These are phyloP conservation scores for Hecatera dysodea DNA, from an alignment of 2,888 invertebrate species.

Conservation along the genomic window DNA sequence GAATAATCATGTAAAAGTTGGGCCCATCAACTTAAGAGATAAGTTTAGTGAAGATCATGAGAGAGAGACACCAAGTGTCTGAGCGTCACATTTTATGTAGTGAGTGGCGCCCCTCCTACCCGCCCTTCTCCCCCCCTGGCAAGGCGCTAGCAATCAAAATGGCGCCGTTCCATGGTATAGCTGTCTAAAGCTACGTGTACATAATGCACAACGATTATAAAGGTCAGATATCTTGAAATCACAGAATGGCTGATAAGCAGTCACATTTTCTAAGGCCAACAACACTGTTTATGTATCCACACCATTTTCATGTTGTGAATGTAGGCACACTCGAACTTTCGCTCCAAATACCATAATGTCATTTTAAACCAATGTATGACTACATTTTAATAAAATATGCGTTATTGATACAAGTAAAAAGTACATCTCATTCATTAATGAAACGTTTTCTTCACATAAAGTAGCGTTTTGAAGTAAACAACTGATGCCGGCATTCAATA, in stretches of 20 bases:
- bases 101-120: slow-evolving; percentile 76
- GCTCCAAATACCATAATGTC: slow-evolving; percentile 37
- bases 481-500: slow-evolving; percentile 74
- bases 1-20: slow-evolving; percentile 30
- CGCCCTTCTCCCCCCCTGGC: slow-evolving; percentile 80
- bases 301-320: slow-evolving; percentile 45
- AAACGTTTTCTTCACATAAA: slow-evolving; percentile 7
- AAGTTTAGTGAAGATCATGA: slow-evolving; percentile 69
- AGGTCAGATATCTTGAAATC: slow-evolving; percentile 67
- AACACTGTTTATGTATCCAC: slow-evolving; percentile 51
- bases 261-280: slow-evolving; percentile 23
- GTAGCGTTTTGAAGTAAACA: slow-evolving; percentile 74
- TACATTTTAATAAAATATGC: slow-evolving; percentile 3
- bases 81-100: slow-evolving; percentile 84
- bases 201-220: slow-evolving; percentile 72
- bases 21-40: slow-evolving; percentile 25
- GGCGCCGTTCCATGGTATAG: slow-evolving; percentile 85
- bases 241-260: slow-evolving; percentile 37
- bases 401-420: slow-evolving; percentile 13
- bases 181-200: slow-evolving; percentile 83
- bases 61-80: slow-evolving; percentile 75
- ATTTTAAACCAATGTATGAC: slow-evolving; percentile 13
- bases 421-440: slow-evolving; percentile 35
- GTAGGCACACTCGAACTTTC: slow-evolving; percentile 47
- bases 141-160: slow-evolving; percentile 88